These are phyloP conservation scores for Odocoileus hemionus DNA, from an alignment of 2,113 vertebrate species.

Conservation along the genomic window DNA sequence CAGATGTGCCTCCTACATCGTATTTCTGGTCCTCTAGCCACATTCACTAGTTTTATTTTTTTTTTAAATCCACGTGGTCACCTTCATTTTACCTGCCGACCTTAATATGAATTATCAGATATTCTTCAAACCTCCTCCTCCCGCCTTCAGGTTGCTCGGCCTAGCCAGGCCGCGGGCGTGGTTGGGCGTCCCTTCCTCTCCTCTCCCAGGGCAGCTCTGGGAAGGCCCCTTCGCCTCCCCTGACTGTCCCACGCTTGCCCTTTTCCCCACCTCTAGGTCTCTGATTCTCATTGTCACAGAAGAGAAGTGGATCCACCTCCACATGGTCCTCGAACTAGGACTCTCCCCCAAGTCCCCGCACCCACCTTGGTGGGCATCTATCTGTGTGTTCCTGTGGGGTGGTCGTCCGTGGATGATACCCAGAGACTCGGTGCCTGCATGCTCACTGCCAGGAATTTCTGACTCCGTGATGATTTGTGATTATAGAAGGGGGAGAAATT, in stretches of 20 bases:
- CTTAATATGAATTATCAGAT: too few relatives aligned
- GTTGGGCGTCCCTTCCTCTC: background rate
- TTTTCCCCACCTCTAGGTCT: background rate
- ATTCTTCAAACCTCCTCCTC: background rate
- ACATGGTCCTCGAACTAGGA: background rate
- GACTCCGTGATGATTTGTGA: background rate
- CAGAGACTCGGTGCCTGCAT: background rate
- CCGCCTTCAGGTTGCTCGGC: background rate
- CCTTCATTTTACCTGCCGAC: background rate
- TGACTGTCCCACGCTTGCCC: background rate
- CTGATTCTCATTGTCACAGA: background rate
- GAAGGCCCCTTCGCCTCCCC: too few relatives aligned
- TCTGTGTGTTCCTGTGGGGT: background rate
- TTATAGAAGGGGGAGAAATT: too few relatives aligned
- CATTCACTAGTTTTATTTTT: background rate
- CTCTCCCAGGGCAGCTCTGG: background rate
- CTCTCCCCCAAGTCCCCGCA: background rate
- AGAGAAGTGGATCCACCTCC: background rate
- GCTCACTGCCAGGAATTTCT: background rate
- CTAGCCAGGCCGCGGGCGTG: background rate
- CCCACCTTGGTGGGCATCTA: background rate
- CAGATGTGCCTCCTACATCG: background rate
- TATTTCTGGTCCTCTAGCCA: background rate
- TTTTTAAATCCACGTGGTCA: accelerated
- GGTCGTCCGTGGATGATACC: background rate